These are phyloP conservation scores for Chaetura pelagica DNA, from an alignment of 2,113 vertebrate genomes.

Conservation along the genomic window DNA sequence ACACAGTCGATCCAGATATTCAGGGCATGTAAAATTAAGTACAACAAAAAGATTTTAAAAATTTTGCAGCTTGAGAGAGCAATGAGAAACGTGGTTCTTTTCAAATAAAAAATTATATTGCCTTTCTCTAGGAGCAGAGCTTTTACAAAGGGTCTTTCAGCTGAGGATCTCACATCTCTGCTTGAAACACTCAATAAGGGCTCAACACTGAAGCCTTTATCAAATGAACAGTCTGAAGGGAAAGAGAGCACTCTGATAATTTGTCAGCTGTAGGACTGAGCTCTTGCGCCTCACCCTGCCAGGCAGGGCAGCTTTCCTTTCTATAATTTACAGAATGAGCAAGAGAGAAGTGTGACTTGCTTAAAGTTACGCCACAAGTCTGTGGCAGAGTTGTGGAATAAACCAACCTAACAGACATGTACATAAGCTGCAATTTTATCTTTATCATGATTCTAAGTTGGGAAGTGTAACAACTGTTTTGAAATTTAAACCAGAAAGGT, in stretches of 20 bases:
- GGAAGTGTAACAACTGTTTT: constrained; percentile 55
- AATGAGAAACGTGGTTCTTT: background rate
- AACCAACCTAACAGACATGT: background rate
- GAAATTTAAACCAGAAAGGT: constrained; percentile 54
- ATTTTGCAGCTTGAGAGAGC: background rate
- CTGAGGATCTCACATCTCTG: background rate
- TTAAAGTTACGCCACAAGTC: background rate
- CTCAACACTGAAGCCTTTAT: constrained; percentile 10
- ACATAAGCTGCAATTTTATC: background rate
- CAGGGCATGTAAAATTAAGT: background rate
- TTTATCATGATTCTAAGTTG: background rate
- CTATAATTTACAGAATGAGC: background rate
- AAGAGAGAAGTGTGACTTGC: background rate
- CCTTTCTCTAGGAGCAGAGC: background rate
- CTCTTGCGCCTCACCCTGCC: background rate
- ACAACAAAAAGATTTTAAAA: background rate
- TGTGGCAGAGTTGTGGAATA: background rate
- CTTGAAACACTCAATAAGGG: background rate
- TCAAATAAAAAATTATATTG: background rate
- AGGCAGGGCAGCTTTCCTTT: background rate
- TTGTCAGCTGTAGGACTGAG: background rate
- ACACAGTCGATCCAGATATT: background rate
- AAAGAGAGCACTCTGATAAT: background rate
- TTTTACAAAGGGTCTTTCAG: constrained; percentile 26
- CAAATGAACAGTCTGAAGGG: background rate